phyloP scores from a whole-genome alignment of 2,113 vertebrate genomes.

The Lophochroa leadbeateri region DNA sequence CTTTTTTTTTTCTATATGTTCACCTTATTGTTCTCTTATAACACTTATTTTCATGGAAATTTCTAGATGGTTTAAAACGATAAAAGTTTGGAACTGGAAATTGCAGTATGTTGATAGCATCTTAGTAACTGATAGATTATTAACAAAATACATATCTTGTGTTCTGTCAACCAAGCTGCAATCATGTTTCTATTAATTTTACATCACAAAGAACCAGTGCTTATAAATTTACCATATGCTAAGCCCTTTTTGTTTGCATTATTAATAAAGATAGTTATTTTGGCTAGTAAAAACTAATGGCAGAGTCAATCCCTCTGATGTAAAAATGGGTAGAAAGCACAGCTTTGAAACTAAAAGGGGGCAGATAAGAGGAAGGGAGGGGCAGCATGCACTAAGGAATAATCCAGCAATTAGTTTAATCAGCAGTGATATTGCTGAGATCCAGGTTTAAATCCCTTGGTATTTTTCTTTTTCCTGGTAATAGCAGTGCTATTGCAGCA shows the following conservation, averaged over 20 bases:
- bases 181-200: not conserved
- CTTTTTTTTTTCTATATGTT: fast-evolving
- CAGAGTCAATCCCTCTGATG: not conserved
- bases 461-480: not conserved
- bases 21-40: not conserved
- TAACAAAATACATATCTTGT: not conserved
- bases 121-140: not conserved
- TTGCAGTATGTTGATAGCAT: not conserved
- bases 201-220: not conserved
- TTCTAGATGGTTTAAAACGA: not conserved
- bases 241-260: not conserved
- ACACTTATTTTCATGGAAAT: not conserved
- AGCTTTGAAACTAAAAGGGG: not conserved
- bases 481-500: not conserved
- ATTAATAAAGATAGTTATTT: not conserved
- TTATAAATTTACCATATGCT: not conserved
- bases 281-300: not conserved
- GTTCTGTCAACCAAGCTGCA: not conserved
- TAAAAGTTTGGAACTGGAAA: not conserved
- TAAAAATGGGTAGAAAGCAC: not conserved
- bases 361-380: not conserved
- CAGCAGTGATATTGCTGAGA: not conserved
- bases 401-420: not conserved
- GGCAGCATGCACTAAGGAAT: not conserved
- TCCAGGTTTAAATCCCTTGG: not conserved